Percentiles rank a stretch among this genome's conserved stretches.
Evolutionary conservation across 2,797 vertebrate genomes (phyloP).

Genomic region (Smutsia gigantea): DNA sequence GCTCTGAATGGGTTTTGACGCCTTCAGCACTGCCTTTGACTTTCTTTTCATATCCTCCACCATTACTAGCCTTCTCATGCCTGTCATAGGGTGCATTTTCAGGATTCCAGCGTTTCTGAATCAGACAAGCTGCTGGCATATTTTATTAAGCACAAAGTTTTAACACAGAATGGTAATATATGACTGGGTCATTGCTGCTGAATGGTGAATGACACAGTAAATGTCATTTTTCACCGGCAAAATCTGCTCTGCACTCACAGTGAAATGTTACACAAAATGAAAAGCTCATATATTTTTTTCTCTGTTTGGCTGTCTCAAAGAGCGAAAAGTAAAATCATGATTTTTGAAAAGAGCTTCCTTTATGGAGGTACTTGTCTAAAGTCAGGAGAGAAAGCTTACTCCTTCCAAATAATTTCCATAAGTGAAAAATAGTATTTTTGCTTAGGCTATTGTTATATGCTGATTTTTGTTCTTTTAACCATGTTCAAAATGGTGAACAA

Average conservation of each 20-base stretch:
- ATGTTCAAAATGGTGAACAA: neutral
- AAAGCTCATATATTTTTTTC: neutral
- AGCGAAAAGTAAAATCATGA: neutral
- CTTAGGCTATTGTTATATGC: neutral
- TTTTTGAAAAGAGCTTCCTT: neutral
- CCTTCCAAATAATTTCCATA: neutral
- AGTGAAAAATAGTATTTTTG: neutral
- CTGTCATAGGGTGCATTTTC: slow-evolving; percentile 50
- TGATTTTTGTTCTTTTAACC: neutral
- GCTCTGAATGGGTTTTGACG: slow-evolving; percentile 28
- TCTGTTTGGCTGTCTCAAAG: neutral
- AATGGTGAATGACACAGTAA: slow-evolving; percentile 60
- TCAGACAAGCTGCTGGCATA: slow-evolving; percentile 65
- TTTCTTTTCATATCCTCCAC: slow-evolving; percentile 31
- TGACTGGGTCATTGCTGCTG: slow-evolving; percentile 63
- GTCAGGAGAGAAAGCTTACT: slow-evolving; percentile 1
- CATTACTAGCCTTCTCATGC: slow-evolving; percentile 37
- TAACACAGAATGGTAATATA: slow-evolving; percentile 43
- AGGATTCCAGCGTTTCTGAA: slow-evolving; percentile 38
- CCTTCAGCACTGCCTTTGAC: slow-evolving; percentile 26
- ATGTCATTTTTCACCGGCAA: slow-evolving; percentile 62
- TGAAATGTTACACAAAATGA: slow-evolving; percentile 42
- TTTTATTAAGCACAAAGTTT: slow-evolving; percentile 67
- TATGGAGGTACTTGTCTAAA: neutral
- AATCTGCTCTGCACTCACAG: slow-evolving; percentile 24